These are phyloP conservation scores for Hippotragus niger DNA, from an alignment of 2,113 vertebrate species.

Conservation along the genomic window DNA sequence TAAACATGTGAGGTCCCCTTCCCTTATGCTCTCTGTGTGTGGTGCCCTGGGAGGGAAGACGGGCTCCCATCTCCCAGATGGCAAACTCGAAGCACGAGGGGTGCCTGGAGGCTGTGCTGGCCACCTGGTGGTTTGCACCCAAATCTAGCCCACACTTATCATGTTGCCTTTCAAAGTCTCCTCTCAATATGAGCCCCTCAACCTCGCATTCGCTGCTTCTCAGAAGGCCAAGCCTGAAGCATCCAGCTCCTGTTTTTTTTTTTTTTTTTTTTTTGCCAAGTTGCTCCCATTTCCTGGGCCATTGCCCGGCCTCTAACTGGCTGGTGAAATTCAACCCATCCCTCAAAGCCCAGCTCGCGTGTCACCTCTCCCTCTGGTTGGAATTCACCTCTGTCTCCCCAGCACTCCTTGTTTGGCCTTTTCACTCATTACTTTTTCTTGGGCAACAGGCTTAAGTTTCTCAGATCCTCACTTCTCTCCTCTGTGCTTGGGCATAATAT, in stretches of 20 bases:
- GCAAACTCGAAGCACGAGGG: neutral
- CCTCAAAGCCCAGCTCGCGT: slow-evolving; percentile 30
- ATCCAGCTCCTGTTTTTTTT: neutral
- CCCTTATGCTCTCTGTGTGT: neutral
- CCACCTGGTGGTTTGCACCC: neutral
- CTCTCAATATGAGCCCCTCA: neutral
- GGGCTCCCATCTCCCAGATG: neutral
- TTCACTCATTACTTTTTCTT: neutral
- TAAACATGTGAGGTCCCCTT: neutral
- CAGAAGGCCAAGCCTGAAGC: neutral
- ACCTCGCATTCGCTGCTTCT: neutral
- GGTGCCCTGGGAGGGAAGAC: neutral
- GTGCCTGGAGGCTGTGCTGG: neutral
- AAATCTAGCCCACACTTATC: neutral
- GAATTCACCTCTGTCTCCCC: neutral
- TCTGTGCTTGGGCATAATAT: neutral
- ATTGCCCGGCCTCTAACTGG: neutral
- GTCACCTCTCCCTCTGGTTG: neutral
- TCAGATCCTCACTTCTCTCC: neutral
- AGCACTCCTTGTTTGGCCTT: neutral
- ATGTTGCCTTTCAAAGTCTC: neutral
- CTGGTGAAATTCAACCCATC: slow-evolving; percentile 37
- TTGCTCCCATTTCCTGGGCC: slow-evolving; percentile 18
- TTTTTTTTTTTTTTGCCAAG: neutral
- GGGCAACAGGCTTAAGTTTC: neutral